Evolutionary conservation across 2,797 vertebrate genomes (phyloP), one percentile per base, ranked within the genome.

Genomic region (Anguilla pacifica): DNA sequence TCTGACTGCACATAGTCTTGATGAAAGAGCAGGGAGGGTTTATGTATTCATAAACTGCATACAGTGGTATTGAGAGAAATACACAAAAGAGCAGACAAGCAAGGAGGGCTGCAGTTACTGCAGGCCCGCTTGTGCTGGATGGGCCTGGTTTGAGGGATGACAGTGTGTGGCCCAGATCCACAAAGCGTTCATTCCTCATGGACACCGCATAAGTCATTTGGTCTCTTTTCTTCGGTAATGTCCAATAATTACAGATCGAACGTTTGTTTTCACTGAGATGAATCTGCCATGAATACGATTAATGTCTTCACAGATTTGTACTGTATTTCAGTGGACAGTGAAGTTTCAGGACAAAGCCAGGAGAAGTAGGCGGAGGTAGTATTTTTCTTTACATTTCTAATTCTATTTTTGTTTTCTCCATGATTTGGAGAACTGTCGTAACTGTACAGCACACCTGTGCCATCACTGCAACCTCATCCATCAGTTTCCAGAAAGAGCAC

Each of bases 191-290:
- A 79, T 79, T 79, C 74, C 43, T 46, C 31, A 46, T 4, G 10
- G 5, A 39, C 74, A n/a, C 64, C n/a, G 1, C 31, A 22, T 7
- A 79, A 31, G 35, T 19, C 11, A 43, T 43, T 35, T 43, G 31
- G 11, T 46, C 39, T 79, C 74, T 67, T n/a, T 67, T 17, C 46
- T 55, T 9, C 46, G 57, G 28, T 87, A 85, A 55, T 46, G 61
- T 61, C 3, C 22, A 67, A 86, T 88, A 81, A 89, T 89, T 89
- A 87, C 77, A 81, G 39, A 64, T 79, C 64, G 81, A 87, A 13
- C 28, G 9, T 19, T 84, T 61, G 25, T n/a, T 67, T 67, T 1
- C 31, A 39, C 72, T 74, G 64, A 35, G 72, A 39, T 74, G 28
- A 74, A 74, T 74, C 11, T 74, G 31, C 72, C 31, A 74, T 74